Conservation (phyloP, 2,797 vertebrate species). For the Onychomys torridus region DNA sequence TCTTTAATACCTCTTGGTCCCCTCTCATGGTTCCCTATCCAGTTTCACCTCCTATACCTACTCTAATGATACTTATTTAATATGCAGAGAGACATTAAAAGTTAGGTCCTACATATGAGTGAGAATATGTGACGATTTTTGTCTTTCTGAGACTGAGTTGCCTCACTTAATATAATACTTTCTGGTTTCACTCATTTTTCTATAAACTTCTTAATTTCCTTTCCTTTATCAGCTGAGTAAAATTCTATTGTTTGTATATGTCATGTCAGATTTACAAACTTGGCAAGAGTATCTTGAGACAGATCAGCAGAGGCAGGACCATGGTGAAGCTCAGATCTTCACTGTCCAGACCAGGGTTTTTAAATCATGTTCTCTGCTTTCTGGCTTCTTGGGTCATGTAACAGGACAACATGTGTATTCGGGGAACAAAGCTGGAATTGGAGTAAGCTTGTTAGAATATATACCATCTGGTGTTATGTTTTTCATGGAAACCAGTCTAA, state of each 20-base stretch:
- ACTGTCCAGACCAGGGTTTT: not conserved
- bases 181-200: not conserved
- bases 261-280: not conserved
- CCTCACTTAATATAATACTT: not conserved
- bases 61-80: not conserved
- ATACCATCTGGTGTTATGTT: not conserved
- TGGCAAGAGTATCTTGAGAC: not conserved
- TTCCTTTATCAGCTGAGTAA: not conserved
- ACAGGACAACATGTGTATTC: not conserved
- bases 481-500: not conserved
- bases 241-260: not conserved
- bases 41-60: not conserved
- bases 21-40: no score
- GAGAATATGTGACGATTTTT: not conserved
- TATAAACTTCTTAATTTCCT: not conserved
- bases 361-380: not conserved
- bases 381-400: not conserved
- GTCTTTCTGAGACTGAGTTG: not conserved
- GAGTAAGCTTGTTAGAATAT: constrained; percentile 2
- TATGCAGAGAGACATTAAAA: not conserved
- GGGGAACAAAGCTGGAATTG: not conserved
- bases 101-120: no score
- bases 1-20: not conserved
- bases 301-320: not conserved
- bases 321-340: not conserved